Evolutionary conservation across 2,113 vertebrate genomes (phyloP), one percentile per base, ranked within the genome.

Genomic region (Mola mola): DNA sequence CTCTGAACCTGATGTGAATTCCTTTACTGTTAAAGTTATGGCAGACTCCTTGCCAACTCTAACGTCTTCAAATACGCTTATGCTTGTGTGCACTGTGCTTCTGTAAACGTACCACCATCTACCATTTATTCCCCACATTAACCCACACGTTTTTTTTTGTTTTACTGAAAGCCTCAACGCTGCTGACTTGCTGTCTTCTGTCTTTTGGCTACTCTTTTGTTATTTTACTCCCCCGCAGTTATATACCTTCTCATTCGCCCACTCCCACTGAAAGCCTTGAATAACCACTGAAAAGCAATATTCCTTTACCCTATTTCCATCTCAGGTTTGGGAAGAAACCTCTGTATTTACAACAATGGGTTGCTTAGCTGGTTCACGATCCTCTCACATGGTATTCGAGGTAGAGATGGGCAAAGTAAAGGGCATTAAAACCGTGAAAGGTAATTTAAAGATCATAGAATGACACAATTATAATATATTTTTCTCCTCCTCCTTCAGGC

Each of bases 1-100:
- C 53, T 71, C 37, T 78, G 64, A 84, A 81, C 55, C 78, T 90
- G 77, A 82, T 82, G 73, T 83, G 51, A 87, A 87, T 83, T 81
- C 65, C 75, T 86, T 79, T 25, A 43, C 63, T 47, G 66, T 49
- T 63, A 86, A 68, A 83, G 78, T 51, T 66, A 63, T 72, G 46
- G 29, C 2, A 1, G 22, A 65, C 17, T 3, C 72, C 53, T 59
- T 64, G 41, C 72, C 48, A 58, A 66, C 69, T 33, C 40, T 25
- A n/a, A 46, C 6, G 24, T 15, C 47, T 79, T 76, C 48, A 56
- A 61, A 55, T 51, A 57, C 57, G 53, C 58, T 70, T 55, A 37
- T 40, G 8, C 59, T 47, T 59, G 15, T 38, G 20, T 34, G 29
- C 20, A 20, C 19, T 19, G 68, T 52, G 6, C 61, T 81, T 73